Conservation (phyloP, 1,140 invertebrate species). For the Tetramorium parvispinum region DNA sequence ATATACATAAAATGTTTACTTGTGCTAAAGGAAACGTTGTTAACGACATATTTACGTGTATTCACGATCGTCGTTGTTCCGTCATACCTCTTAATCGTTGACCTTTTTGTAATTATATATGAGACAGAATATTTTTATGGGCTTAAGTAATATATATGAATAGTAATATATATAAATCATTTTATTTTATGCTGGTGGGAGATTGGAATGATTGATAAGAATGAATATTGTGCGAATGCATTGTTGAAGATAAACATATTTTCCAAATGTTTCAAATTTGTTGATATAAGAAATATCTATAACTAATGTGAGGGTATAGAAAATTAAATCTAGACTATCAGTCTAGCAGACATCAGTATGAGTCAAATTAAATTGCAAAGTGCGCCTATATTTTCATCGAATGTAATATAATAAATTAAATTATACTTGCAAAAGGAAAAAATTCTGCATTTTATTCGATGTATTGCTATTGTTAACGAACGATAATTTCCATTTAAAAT, state of each 20-base stretch:
- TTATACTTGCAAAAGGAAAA: slow-evolving; percentile 31
- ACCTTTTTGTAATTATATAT: slow-evolving; percentile 9
- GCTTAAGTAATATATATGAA: background rate
- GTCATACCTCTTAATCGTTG: background rate
- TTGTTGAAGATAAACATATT: slow-evolving; percentile 12
- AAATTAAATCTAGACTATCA: background rate
- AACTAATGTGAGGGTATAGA: background rate
- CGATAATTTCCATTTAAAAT: background rate
- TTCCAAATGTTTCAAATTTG: slow-evolving; percentile 7
- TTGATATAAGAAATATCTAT: slow-evolving; percentile 17
- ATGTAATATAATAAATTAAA: slow-evolving; percentile 31
- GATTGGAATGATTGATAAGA: background rate
- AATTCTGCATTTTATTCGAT: background rate
- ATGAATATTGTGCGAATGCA: background rate
- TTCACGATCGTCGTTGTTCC: background rate
- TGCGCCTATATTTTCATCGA: slow-evolving; percentile 22
- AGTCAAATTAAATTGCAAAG: slow-evolving; percentile 26
- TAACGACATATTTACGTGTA: background rate
- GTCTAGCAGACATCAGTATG: background rate
- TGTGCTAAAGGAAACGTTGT: slow-evolving; percentile 18
- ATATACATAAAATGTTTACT: slow-evolving; percentile 15
- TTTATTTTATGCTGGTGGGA: slow-evolving; percentile 21
- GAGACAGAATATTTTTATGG: slow-evolving; percentile 2
- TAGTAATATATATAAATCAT: background rate
- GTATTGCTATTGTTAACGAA: background rate